Conservation (phyloP, 2,113 vertebrate genomes). For the Poicephalus gulielmi region DNA sequence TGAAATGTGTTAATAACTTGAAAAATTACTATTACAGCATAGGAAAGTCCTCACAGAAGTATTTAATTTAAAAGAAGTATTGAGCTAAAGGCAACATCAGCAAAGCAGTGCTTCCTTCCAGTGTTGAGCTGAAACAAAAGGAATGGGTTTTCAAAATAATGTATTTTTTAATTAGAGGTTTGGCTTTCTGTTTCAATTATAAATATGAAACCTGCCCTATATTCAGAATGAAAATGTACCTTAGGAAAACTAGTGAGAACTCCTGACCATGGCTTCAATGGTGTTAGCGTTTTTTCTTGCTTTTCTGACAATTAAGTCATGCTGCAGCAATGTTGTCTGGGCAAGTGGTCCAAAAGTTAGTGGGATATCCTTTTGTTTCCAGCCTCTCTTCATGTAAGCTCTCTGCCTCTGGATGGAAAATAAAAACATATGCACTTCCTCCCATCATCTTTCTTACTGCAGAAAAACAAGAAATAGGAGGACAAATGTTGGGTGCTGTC, state of each 20-base stretch:
- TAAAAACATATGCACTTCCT: background rate
- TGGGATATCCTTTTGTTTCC: background rate
- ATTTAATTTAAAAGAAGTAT: background rate
- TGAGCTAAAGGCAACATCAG: background rate
- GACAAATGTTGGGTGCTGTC: background rate
- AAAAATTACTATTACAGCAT: background rate
- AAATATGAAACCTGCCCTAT: background rate
- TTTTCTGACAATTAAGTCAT: background rate
- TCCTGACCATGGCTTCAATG: background rate
- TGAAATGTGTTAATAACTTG: background rate
- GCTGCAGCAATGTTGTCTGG: background rate
- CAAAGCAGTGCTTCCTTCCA: background rate
- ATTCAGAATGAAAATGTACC: background rate
- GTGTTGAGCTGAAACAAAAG: background rate
- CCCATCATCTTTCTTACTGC: background rate
- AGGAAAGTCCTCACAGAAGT: background rate
- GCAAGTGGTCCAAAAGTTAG: background rate
- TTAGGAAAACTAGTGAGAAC: background rate
- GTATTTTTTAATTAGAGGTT: background rate
- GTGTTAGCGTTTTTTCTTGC: background rate
- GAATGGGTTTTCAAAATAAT: background rate
- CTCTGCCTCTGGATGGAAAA: background rate
- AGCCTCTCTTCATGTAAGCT: background rate
- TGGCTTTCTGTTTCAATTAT: background rate
- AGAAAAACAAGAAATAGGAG: background rate